Evolutionary conservation across 2,113 vertebrate species (phyloP), one percentile per base, ranked within the genome.

Genomic region (Poeciliopsis turrubarensis): DNA sequence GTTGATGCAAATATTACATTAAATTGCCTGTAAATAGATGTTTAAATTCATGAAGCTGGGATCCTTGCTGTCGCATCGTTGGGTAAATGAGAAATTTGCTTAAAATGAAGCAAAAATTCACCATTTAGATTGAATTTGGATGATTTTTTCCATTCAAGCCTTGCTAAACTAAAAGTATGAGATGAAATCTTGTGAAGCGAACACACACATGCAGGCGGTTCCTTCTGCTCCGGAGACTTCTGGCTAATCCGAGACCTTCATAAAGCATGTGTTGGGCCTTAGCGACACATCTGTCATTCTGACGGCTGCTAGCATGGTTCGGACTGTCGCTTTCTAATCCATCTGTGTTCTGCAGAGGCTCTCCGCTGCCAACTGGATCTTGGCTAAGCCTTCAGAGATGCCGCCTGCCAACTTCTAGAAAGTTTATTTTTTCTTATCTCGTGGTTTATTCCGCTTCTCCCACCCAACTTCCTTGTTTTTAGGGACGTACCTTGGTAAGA

Each of bases 231-330:
- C 1, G 77, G 51, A 68, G 80, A 87, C 73, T 86, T 78, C 79
- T 84, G 76, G 78, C 83, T 92, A 89, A 92, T 91, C 90, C 90
- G 65, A 70, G 88, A 89, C 90, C 87, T 91, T 79, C 85, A 83
- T 79, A 80, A 91, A 90, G 84, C 90, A 92, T 91, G 86, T 90
- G 91, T 80, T 79, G 78, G 88, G 87, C 87, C 80, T 91, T 63
- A 90, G 83, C 71, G 67, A 72, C 86, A 87, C 90, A 88, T 92
- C 92, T 89, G 90, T 87, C 91, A 82, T 81, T 83, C 90, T 90
- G 84, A 87, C 76, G 86, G 89, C 81, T 65, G 77, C 87, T 90
- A 80, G 73, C 82, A 65, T 65, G 75, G 83, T 80, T 85, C 86
- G 90, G 82, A 78, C 84, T 73, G 83, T 61, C 39, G 81, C 51